Percentiles rank a stretch among this genome's conserved stretches.
phyloP scores from a whole-genome alignment of 2,113 vertebrate species.

The Rynchops niger region DNA sequence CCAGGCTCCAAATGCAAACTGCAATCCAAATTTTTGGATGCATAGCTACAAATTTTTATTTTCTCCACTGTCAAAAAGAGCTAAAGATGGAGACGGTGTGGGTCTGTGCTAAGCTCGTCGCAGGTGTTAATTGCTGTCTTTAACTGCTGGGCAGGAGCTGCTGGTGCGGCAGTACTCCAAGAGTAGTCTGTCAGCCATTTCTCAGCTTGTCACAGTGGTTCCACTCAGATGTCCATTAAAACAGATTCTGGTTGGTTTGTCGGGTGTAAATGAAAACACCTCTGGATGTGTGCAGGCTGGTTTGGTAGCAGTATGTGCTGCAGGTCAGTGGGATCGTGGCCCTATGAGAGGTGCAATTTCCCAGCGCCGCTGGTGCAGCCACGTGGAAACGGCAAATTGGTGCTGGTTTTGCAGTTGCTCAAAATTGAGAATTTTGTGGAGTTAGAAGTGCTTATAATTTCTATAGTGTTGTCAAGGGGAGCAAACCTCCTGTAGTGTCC shows the following conservation, averaged over 20 bases:
- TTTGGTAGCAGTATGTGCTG: fast-evolving
- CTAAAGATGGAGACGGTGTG: neutral
- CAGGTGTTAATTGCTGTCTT: neutral
- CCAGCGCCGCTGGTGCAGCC: neutral
- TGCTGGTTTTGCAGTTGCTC: neutral
- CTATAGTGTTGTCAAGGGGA: neutral
- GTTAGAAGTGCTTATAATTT: neutral
- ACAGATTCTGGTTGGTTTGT: neutral
- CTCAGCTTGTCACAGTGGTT: neutral
- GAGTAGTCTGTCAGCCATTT: neutral
- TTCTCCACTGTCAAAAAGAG: neutral
- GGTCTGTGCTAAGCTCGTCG: fast-evolving
- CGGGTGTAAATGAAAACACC: fast-evolving
- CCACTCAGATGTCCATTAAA: neutral
- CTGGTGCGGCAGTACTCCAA: neutral
- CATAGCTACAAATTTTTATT: neutral
- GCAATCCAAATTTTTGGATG: neutral
- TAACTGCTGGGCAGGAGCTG: neutral
- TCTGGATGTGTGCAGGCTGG: neutral
- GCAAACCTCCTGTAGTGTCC: neutral
- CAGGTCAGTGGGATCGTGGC: fast-evolving
- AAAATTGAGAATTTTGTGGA: neutral
- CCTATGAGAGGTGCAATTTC: fast-evolving
- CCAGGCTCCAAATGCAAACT: neutral
- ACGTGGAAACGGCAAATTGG: fast-evolving